phyloP scores from a whole-genome alignment of 35 echinoderm and acorn worm species.

The Heliocidaris erythrogramma region DNA sequence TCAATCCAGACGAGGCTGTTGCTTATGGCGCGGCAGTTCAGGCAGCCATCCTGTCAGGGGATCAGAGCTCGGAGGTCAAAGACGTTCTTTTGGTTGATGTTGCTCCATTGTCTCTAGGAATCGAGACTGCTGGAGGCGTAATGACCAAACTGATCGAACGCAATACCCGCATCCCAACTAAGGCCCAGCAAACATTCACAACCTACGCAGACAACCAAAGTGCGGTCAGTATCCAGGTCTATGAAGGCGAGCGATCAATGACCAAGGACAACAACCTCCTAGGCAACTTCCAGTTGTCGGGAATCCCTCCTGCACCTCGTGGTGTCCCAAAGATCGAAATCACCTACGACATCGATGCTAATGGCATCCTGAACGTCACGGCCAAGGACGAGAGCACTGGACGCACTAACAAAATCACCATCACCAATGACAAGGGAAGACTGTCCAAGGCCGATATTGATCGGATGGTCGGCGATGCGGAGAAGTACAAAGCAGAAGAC shows the following conservation, averaged over 20 bases:
- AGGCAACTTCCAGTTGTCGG: slow-evolving; percentile 81
- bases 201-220: slow-evolving; percentile 93
- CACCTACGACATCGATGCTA: slow-evolving; percentile 94
- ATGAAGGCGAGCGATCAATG: slow-evolving; percentile 85
- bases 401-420: slow-evolving; percentile 80
- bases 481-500: slow-evolving; percentile 90
- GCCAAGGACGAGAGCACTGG: slow-evolving; percentile 94
- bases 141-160: slow-evolving; percentile 92
- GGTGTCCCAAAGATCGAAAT: slow-evolving; percentile 98
- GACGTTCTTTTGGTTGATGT: slow-evolving; percentile 80
- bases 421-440: slow-evolving; percentile 95
- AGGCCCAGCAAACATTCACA: slow-evolving; percentile 70
- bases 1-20: slow-evolving; percentile 97
- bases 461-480: slow-evolving; percentile 80
- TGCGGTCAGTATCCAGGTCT: slow-evolving; percentile 88
- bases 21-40: slow-evolving; percentile 91
- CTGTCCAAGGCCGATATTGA: slow-evolving; percentile 86
- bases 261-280: slow-evolving; percentile 93
- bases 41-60: slow-evolving; percentile 91
- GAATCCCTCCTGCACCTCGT: slow-evolving; percentile 95
- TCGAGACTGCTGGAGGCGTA: slow-evolving; percentile 93
- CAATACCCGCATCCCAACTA: slow-evolving; percentile 82
- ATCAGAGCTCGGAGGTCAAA: slow-evolving; percentile 71
- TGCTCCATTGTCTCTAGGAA: slow-evolving; percentile 82
- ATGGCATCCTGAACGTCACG: slow-evolving; percentile 92